phyloP scores from a whole-genome alignment of 2,797 vertebrate species.

The Choloepus didactylus region DNA sequence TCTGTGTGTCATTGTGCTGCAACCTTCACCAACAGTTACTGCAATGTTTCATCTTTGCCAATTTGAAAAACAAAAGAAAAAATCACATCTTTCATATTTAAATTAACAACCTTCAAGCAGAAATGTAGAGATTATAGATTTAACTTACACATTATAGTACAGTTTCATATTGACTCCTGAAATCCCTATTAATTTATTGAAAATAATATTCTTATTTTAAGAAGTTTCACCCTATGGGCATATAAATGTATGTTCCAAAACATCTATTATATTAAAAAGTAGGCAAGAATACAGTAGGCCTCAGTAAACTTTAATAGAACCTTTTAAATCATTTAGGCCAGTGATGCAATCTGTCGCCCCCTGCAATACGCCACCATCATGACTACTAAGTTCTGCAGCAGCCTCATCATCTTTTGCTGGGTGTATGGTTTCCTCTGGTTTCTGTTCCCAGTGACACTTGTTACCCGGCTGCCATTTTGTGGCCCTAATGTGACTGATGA shows the following conservation, averaged over 20 bases:
- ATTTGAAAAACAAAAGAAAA: background rate
- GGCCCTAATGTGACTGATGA: conserved; percentile 82
- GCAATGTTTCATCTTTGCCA: background rate
- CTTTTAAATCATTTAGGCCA: no score
- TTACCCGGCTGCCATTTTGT: conserved; percentile 81
- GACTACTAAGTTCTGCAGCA: conserved; percentile 74
- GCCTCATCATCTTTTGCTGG: conserved; percentile 80
- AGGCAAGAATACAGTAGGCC: no score
- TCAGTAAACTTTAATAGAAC: no score
- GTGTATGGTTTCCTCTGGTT: conserved; percentile 83
- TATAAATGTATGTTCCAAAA: no score
- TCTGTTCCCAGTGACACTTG: conserved; percentile 74
- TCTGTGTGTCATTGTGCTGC: background rate
- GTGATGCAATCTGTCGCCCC: conserved; percentile 82
- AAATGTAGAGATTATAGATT: background rate
- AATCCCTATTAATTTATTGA: no score
- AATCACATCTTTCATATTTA: background rate
- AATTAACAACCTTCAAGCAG: background rate
- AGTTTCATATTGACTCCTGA: no score
- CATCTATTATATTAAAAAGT: no score
- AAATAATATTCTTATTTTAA: no score
- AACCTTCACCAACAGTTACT: background rate
- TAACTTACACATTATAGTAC: background rate
- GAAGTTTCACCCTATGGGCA: no score
- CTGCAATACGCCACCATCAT: conserved; percentile 76